phyloP scores from a whole-genome alignment of 2,113 vertebrate species.

The Scopus umbretta region DNA sequence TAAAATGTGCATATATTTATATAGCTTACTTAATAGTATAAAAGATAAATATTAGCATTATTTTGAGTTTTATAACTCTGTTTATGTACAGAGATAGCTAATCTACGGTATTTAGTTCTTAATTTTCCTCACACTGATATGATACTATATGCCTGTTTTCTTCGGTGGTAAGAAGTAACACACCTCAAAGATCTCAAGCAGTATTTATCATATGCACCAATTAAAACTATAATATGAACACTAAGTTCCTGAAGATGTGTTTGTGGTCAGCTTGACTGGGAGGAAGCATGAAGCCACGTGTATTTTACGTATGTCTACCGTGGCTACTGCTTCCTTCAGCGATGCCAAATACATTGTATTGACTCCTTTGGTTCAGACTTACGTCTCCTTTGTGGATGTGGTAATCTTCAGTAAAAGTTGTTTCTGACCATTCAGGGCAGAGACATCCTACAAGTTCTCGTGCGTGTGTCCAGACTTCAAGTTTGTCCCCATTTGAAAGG shows the following conservation, averaged over 20 bases:
- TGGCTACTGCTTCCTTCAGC: background rate
- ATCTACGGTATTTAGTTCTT: background rate
- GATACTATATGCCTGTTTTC: background rate
- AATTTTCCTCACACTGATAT: background rate
- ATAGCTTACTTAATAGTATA: background rate
- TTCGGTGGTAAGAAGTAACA: background rate
- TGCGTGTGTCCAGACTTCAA: background rate
- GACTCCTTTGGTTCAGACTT: background rate
- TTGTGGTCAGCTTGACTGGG: background rate
- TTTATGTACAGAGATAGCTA: background rate
- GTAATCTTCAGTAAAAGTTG: background rate
- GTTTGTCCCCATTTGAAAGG: background rate
- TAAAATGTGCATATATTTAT: constrained; percentile 31
- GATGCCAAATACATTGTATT: background rate
- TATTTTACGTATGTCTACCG: background rate
- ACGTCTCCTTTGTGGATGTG: background rate
- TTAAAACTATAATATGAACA: constrained; percentile 29
- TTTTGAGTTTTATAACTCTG: background rate
- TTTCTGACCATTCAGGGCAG: background rate
- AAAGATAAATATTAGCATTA: background rate
- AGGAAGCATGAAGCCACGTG: background rate
- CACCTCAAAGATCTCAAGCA: constrained; percentile 34
- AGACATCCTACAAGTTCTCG: background rate
- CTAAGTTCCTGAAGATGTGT: background rate
- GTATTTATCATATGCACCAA: constrained; percentile 49